phyloP scores from a whole-genome alignment of 1,140 invertebrate species.

The Vanessa atalanta region DNA sequence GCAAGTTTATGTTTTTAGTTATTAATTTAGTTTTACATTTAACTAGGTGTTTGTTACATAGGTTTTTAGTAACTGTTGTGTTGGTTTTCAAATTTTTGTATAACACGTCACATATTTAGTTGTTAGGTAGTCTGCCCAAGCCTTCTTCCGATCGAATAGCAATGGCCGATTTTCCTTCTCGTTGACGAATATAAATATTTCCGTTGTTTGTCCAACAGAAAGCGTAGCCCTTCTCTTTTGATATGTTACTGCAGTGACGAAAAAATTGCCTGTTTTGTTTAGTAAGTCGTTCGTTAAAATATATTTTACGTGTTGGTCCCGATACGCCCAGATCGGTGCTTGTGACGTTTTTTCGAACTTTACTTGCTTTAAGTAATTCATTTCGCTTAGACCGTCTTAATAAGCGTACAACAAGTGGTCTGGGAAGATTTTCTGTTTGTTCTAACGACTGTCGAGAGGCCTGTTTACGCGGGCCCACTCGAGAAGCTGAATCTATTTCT shows the following conservation, averaged over 20 bases:
- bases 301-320: slow-evolving; percentile 19
- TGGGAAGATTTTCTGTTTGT: not conserved
- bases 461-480: slow-evolving; percentile 1
- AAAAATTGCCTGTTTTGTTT: slow-evolving; percentile 37
- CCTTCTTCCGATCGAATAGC: slow-evolving; percentile 22
- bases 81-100: slow-evolving; percentile 10
- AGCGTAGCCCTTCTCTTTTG: slow-evolving; percentile 21
- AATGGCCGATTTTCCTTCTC: slow-evolving; percentile 32
- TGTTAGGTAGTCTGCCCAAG: slow-evolving; percentile 18
- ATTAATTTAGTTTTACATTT: slow-evolving; percentile 11
- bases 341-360: slow-evolving; percentile 23
- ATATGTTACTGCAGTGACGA: slow-evolving; percentile 28
- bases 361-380: slow-evolving; percentile 26
- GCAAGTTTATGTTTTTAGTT: slow-evolving; percentile 5
- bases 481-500: slow-evolving; percentile 16
- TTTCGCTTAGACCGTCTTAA: slow-evolving; percentile 21
- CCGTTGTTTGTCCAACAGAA: slow-evolving; percentile 34
- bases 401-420: slow-evolving; percentile 27
- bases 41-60: slow-evolving; percentile 8
- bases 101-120: slow-evolving; percentile 15
- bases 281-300: slow-evolving; percentile 38
- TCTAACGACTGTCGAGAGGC: not conserved
- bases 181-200: slow-evolving; percentile 28
- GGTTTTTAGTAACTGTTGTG: not conserved
- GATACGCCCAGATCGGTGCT: slow-evolving; percentile 18